A percentile compares a stretch with the other conserved stretches of the same genome.
These are phyloP conservation scores for Danio jaintianensis DNA, from an alignment of 2,797 vertebrate species.

Conservation along the genomic window DNA sequence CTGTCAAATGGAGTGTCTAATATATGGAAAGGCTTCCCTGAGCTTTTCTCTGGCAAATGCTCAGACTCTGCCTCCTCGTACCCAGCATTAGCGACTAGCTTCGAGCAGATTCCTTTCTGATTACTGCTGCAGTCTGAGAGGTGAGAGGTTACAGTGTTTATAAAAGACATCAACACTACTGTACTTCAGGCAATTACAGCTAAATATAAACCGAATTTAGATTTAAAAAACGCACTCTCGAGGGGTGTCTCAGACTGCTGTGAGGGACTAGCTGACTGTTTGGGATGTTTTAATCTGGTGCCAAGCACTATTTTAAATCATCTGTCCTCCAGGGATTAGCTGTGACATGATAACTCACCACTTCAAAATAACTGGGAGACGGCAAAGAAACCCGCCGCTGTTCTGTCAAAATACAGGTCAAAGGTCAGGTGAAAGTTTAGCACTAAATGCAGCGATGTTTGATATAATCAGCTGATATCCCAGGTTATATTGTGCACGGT, in stretches of 20 bases:
- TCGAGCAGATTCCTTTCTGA: conserved; percentile 32
- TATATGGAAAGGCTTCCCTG: background rate
- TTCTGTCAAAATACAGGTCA: conserved; percentile 22
- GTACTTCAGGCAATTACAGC: conserved; percentile 37
- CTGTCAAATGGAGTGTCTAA: background rate
- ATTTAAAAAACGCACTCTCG: conserved; percentile 34
- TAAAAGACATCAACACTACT: conserved; percentile 40
- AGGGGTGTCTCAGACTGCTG: conserved; percentile 8
- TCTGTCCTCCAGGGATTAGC: conserved; percentile 39
- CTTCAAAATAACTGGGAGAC: conserved; percentile 28
- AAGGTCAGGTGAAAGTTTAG: conserved; percentile 38
- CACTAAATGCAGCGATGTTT: conserved; percentile 3
- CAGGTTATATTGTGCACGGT: background rate
- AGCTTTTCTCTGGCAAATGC: background rate
- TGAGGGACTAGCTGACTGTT: conserved; percentile 7
- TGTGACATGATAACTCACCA: conserved; percentile 41
- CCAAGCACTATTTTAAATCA: conserved; percentile 42
- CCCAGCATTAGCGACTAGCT: background rate
- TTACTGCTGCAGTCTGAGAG: conserved; percentile 25
- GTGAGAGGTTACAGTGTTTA: conserved; percentile 45
- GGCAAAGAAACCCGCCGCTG: conserved; percentile 18
- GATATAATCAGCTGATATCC: conserved; percentile 20
- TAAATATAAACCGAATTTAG: conserved; percentile 39
- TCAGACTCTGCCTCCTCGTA: background rate
- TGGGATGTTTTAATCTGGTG: conserved; percentile 28